A percentile compares a stretch with the other conserved stretches of the same genome.
These are phyloP conservation scores for Liasis olivaceus DNA, from an alignment of 2,797 vertebrate species.

Conservation along the genomic window DNA sequence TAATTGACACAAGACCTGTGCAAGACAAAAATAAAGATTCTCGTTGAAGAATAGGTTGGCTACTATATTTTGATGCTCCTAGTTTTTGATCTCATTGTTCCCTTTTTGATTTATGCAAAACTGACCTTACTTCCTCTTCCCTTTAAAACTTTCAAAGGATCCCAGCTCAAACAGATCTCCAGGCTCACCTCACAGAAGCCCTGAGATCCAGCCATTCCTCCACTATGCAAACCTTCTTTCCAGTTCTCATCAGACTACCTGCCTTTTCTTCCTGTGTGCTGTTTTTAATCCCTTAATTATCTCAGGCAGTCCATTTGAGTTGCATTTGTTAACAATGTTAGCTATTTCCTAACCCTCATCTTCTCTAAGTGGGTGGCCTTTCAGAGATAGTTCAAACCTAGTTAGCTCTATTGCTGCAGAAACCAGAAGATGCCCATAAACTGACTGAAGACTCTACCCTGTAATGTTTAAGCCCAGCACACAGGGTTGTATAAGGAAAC, in stretches of 20 bases:
- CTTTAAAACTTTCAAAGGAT: not conserved
- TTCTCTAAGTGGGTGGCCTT: too few relatives aligned
- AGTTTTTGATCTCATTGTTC: not conserved
- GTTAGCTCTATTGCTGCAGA: too few relatives aligned
- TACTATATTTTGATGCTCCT: not conserved
- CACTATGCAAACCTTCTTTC: not conserved
- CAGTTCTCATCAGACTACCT: not conserved
- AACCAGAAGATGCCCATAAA: too few relatives aligned
- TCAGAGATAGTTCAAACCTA: too few relatives aligned
- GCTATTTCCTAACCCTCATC: too few relatives aligned
- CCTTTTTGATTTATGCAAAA: not conserved
- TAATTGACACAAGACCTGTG: not conserved
- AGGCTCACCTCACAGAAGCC: accelerated
- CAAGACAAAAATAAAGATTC: not conserved
- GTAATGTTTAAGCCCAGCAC: too few relatives aligned
- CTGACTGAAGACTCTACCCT: too few relatives aligned
- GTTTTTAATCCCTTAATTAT: too few relatives aligned
- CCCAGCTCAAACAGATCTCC: not conserved
- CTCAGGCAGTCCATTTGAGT: too few relatives aligned
- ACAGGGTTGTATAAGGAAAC: too few relatives aligned
- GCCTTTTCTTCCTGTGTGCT: not conserved
- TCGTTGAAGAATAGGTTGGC: not conserved
- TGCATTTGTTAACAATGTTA: too few relatives aligned
- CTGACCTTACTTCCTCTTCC: not conserved
- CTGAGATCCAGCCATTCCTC: not conserved